Percentiles rank a stretch among this genome's conserved stretches.
These are phyloP conservation scores for Galemys pyrenaicus DNA, from an alignment of 2,113 vertebrate genomes.

Conservation along the genomic window DNA sequence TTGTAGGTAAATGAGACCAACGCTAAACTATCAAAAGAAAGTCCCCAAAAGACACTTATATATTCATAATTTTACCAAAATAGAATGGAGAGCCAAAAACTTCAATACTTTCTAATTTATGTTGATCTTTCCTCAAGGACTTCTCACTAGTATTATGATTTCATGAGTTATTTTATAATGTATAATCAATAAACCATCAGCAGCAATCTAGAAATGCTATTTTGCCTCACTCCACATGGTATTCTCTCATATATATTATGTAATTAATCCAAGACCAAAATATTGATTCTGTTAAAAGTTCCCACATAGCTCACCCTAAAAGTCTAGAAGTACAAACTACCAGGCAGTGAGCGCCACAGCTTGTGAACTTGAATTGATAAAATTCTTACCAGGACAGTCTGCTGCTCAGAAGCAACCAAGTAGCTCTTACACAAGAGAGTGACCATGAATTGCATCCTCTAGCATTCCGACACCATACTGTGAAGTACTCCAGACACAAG, in stretches of 20 bases:
- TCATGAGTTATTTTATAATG: constrained; percentile 10
- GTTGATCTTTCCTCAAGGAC: neutral
- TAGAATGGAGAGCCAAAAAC: neutral
- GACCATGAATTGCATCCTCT: neutral
- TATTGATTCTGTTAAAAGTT: neutral
- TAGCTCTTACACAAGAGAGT: neutral
- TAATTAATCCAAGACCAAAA: constrained; percentile 31
- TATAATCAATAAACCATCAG: neutral
- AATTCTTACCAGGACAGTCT: neutral
- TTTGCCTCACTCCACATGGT: neutral
- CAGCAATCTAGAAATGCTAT: neutral
- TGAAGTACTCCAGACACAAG: neutral
- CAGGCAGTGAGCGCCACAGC: neutral
- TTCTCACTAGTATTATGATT: neutral
- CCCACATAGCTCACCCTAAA: neutral
- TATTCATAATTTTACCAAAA: neutral
- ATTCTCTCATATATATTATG: neutral
- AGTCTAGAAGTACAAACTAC: neutral
- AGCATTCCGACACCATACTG: neutral
- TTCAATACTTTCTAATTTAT: neutral
- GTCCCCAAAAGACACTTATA: neutral
- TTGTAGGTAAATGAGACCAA: neutral
- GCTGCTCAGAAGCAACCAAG: neutral
- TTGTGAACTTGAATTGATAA: neutral
- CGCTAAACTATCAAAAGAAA: neutral